These are phyloP conservation scores for Sesamia inferens DNA, from an alignment of 2,888 invertebrate genomes.

Conservation along the genomic window DNA sequence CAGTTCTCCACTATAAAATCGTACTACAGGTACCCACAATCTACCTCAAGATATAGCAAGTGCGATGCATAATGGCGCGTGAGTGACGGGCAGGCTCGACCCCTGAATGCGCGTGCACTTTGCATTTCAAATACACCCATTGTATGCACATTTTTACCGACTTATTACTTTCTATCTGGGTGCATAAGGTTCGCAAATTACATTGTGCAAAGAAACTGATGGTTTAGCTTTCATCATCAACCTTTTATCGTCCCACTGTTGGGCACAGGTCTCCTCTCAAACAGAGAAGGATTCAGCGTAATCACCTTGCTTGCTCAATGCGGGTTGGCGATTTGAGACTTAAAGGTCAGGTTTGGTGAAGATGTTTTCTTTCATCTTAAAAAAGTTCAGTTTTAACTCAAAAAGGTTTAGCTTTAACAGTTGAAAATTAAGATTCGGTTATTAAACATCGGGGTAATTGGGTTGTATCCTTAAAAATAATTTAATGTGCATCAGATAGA, in stretches of 20 bases:
- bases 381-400: no score
- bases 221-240: neutral
- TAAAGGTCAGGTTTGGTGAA: no score
- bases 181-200: conserved; percentile 70
- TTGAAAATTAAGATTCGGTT: neutral
- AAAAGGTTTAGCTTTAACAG: neutral
- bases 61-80: conserved; percentile 77
- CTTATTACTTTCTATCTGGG: conserved; percentile 85
- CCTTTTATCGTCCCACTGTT: no score
- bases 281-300: no score
- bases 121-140: conserved; percentile 89
- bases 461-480: no score
- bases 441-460: no score
- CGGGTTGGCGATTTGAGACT: no score
- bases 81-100: conserved; percentile 80
- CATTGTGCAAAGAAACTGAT: neutral
- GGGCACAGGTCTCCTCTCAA: no score
- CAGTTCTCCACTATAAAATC: neutral
- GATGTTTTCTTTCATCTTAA: no score
- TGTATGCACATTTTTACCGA: conserved; percentile 90
- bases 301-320: no score
- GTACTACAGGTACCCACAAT: conserved; percentile 10
- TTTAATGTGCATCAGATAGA: no score
- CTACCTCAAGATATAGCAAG: conserved; percentile 51
- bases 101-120: conserved; percentile 81